Evolutionary conservation across 1,140 invertebrate genomes (phyloP), one percentile per base, ranked within the genome.

Genomic region (Brachionus paranguensis): DNA sequence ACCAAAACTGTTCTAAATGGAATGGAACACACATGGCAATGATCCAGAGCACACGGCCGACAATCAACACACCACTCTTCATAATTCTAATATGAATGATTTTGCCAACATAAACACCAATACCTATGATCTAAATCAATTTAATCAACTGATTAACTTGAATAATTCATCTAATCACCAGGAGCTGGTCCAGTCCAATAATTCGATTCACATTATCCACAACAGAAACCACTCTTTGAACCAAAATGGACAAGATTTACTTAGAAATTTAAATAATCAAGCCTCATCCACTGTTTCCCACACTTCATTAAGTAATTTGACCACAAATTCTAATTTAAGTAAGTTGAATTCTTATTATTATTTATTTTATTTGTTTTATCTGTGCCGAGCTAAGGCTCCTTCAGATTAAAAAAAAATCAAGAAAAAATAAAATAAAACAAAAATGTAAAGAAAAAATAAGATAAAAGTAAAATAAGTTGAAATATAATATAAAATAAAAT

Each of bases 21-120:
- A 76, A 50, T 76, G 72, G 72, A 76, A 76, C 27, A 50, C 43
- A 11, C 29, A 24, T 76, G 72, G 33, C 10, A 76, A 76, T 50
- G 72, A 50, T 43, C 12, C 14, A 43, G 68, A 43, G 14, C 29
- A 72, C 20, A 11, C 29, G 27, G 17, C 24, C 10, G 17, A 20
- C 11, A 50, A 11, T 10, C 41, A 76, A 3, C 72, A 76, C 17
- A 50, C 72, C 6, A 50, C 41, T 27, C n/a, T 50, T 17, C 17
- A 74, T 20, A 45, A 12, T 20, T 43, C 33, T 6, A 74, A 33
- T 50, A 29, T 50, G 20, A 76, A 50, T 17, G 72, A 76, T 47
- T 76, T 76, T 53, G 43, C 72, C 20, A 76, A 76, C 47, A 50
- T 76, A 76, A 76, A 50, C 72, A 76, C 72, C 20, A 76, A 50